A percentile compares a stretch with the other conserved stretches of the same genome.
Conservation (phyloP, 2,113 vertebrate genomes). For the Leptobrachium ailaonicum region DNA sequence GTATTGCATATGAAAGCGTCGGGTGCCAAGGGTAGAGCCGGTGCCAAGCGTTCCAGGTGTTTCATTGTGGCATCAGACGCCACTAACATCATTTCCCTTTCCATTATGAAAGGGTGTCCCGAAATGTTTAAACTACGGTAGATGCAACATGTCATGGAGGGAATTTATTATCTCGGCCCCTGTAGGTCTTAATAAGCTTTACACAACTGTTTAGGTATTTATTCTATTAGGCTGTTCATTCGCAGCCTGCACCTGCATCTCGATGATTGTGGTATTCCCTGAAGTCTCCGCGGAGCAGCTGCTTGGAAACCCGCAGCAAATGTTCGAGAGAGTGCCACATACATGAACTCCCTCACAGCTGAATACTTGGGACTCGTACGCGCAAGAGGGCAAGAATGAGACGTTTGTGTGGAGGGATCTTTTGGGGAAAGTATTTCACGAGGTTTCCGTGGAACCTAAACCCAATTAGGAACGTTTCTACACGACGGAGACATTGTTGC, state of each 20-base stretch:
- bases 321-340: constrained; percentile 81
- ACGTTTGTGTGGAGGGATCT: constrained; percentile 69
- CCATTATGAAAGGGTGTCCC: constrained; percentile 73
- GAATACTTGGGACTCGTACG: constrained; percentile 66
- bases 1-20: constrained; percentile 53
- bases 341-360: constrained; percentile 78
- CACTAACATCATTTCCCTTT: constrained; percentile 70
- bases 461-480: constrained; percentile 64
- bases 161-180: constrained; percentile 81
- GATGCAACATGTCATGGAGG: constrained; percentile 74
- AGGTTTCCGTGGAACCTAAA: constrained; percentile 62
- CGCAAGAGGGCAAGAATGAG: constrained; percentile 66
- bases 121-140: constrained; percentile 76
- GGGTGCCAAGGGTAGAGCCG: constrained; percentile 63
- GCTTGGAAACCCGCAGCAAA: constrained; percentile 79
- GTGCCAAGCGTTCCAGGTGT: constrained; percentile 78
- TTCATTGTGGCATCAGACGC: constrained; percentile 71
- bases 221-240: constrained; percentile 90
- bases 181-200: constrained; percentile 84
- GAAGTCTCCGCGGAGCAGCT: constrained; percentile 82
- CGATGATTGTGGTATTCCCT: constrained; percentile 87
- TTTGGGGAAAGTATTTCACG: constrained; percentile 64
- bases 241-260: constrained; percentile 91
- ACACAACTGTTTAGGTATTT: constrained; percentile 83
- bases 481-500: constrained; percentile 58